Conservation (phyloP, 2,888 invertebrate genomes). For the Caenorhabditis plicata region DNA sequence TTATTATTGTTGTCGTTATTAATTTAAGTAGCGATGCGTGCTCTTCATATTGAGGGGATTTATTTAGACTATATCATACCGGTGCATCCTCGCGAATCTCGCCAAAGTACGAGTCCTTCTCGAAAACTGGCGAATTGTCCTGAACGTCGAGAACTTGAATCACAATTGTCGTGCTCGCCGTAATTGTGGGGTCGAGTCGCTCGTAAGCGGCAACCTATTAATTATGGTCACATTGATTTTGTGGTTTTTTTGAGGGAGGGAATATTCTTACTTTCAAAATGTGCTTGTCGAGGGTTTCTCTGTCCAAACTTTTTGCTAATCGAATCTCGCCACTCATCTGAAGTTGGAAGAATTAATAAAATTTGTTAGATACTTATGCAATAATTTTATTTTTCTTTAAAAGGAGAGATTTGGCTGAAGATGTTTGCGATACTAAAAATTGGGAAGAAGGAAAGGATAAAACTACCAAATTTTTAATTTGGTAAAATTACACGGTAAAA, state of each 20-base stretch:
- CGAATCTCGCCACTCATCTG: conserved; percentile 57
- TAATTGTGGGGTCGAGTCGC: conserved; percentile 55
- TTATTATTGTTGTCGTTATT: no score
- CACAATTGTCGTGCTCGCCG: conserved; percentile 55
- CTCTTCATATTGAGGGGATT: no score
- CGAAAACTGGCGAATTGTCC: conserved; percentile 90
- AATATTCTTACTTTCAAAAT: conserved; percentile 60
- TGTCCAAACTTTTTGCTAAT: conserved; percentile 58
- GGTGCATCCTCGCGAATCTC: conserved; percentile 80
- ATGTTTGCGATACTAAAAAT: no score
- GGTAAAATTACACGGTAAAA: no score
- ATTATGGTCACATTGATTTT: not conserved
- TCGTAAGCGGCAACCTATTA: conserved; percentile 58
- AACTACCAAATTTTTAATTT: no score
- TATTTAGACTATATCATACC: conserved; percentile 47
- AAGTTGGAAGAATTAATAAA: no score
- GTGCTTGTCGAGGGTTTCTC: conserved; percentile 59
- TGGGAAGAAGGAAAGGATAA: no score
- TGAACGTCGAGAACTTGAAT: conserved; percentile 92
- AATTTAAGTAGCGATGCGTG: no score
- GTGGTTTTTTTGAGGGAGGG: not conserved
- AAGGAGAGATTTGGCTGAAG: no score
- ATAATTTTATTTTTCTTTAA: no score
- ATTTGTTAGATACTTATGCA: no score
- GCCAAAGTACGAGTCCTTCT: conserved; percentile 85